Base-by-base conservation (phyloP, 2,888 invertebrate species). In the Volucella bombylans region DNA sequence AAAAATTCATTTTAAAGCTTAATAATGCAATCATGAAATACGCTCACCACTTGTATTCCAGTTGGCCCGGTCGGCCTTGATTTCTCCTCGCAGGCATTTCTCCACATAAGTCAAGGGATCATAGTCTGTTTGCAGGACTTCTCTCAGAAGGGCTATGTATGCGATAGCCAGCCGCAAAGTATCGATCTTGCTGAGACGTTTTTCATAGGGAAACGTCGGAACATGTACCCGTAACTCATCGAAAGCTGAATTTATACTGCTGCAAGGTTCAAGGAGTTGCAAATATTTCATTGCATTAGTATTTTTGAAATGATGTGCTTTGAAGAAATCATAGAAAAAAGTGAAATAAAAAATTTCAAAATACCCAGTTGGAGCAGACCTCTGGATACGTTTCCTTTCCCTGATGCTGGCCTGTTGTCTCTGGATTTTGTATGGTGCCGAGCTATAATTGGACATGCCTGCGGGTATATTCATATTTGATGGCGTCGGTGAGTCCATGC, bases 181-280 rank as follows among this genome's bases (percentile, higher is more conserved):
- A 93, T 99, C 99, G 89, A 99, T 99, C 93, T 99, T 99, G 89
- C 98, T 99, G 45, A 99, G 94, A 31, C 99, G 93, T 92, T 99
- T 99, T 93, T 99, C 99, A 92, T 98, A 99, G 0, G 99, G 99
- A 92, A 99, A 99, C 82, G 99, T 99, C 64, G 99, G 99, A 88
- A 99, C 99, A 93, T 98, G 98, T 88, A 97, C 96, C 73, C 99
- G 94, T 90, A 99, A 95, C 92, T 98, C 98, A 94, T 99, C 98
- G 94, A 99, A 99, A 92, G 98, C 99, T 92, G 97, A 97, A 95
- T 98, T 98, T 94, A 99, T 99, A 95, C 98, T 99, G 96, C 97
- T 97, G 95, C 94, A 95, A 92, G 91, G 78, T 88, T 79, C 73
- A 61, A 55, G 61, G 39, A 39, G 49, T 47, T 15, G 49, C n/a